These are phyloP conservation scores for Xestia ashworthii DNA, from an alignment of 2,888 invertebrate species.

Conservation along the genomic window DNA sequence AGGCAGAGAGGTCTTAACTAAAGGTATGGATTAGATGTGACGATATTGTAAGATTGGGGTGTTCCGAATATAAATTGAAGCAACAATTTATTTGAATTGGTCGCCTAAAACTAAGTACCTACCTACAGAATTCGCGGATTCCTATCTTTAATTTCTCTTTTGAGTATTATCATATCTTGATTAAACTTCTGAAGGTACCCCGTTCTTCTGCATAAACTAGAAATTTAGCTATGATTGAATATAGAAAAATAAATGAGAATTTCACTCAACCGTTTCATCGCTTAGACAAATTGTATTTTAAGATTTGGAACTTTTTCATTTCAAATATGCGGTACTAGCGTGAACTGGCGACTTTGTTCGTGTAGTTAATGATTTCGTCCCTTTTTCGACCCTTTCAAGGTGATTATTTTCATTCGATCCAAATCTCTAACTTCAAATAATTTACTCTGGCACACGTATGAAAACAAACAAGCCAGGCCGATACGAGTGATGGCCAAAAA, in stretches of 20 bases:
- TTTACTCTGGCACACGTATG: too few relatives aligned
- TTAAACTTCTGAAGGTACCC: slow-evolving; percentile 36
- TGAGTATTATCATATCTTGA: slow-evolving; percentile 35
- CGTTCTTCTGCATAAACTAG: slow-evolving; percentile 24
- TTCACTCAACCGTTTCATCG: slow-evolving; percentile 56
- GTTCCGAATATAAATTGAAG: slow-evolving; percentile 17
- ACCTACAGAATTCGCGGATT: slow-evolving; percentile 19
- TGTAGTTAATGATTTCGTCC: slow-evolving; percentile 30
- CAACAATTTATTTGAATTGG: slow-evolving; percentile 28
- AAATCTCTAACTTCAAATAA: too few relatives aligned
- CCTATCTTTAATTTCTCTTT: slow-evolving; percentile 27
- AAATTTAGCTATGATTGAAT: slow-evolving; percentile 55
- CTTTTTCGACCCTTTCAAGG: slow-evolving; percentile 43
- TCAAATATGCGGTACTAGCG: slow-evolving; percentile 34
- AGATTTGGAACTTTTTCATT: slow-evolving; percentile 62
- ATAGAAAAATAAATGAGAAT: slow-evolving; percentile 61
- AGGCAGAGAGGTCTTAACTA: slow-evolving; percentile 7
- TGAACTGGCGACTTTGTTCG: slow-evolving; percentile 48
- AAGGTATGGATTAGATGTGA: slow-evolving; percentile 5
- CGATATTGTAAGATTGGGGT: not conserved
- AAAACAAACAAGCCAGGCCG: too few relatives aligned
- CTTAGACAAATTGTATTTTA: slow-evolving; percentile 59
- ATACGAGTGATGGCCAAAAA: too few relatives aligned
- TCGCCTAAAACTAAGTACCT: not conserved
- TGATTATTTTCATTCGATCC: slow-evolving; percentile 45